Percentiles rank a stretch among this genome's conserved stretches.
phyloP scores from a whole-genome alignment of 2,113 vertebrate genomes.

The Neomonachus schauinslandi region DNA sequence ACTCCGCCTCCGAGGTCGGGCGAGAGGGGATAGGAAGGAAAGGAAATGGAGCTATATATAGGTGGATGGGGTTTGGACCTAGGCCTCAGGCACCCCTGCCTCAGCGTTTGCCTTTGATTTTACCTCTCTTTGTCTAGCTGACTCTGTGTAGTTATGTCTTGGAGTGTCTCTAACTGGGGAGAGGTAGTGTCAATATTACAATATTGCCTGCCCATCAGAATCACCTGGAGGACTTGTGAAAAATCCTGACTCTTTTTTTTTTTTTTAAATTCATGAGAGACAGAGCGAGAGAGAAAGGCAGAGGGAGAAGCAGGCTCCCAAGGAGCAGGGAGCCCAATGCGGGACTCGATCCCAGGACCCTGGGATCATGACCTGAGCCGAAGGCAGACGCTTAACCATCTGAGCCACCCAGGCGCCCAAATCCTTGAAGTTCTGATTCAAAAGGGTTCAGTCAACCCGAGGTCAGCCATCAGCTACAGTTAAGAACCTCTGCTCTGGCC shows the following conservation, averaged over 20 bases:
- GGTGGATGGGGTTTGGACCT: neutral
- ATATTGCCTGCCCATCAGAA: conserved; percentile 22
- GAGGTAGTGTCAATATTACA: neutral
- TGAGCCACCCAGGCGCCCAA: too few relatives aligned
- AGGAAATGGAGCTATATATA: neutral
- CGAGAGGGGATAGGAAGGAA: neutral
- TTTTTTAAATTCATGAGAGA: too few relatives aligned
- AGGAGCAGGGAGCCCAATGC: too few relatives aligned
- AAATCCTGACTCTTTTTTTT: neutral
- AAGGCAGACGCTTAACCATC: too few relatives aligned
- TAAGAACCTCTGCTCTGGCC: neutral
- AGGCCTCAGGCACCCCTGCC: neutral
- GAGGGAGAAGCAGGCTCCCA: too few relatives aligned
- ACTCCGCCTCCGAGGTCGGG: neutral
- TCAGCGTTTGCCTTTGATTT: neutral
- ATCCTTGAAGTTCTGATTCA: conserved; percentile 38
- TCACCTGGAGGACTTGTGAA: neutral
- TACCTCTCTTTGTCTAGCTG: neutral
- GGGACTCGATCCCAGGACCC: too few relatives aligned
- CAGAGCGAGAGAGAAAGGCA: too few relatives aligned
- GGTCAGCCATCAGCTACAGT: neutral
- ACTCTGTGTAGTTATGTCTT: neutral
- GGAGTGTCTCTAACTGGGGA: neutral
- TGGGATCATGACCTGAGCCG: too few relatives aligned
- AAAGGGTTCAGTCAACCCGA: neutral